Evolutionary conservation across 1,140 invertebrate species (phyloP), one percentile per base, ranked within the genome.

Genomic region (Drosophila bifasciata): DNA sequence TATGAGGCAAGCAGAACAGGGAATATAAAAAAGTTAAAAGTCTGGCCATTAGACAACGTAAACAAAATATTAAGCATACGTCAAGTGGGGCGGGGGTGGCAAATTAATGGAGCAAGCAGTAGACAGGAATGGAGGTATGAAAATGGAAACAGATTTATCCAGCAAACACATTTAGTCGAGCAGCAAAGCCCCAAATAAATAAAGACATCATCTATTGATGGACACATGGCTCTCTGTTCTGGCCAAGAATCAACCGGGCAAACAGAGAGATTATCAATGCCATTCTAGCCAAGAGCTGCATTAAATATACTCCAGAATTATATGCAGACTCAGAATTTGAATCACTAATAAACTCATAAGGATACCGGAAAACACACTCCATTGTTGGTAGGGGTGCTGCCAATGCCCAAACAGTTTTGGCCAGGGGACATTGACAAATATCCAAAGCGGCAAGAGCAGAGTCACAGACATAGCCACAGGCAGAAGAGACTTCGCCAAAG

Each of bases 381-480:
- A 36, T 0, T 36, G 11, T 36, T 36, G 11, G 32, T 13, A 36
- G 11, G 13, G 5, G 15, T 15, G 6, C 21, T 52, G 15, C 13
- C 23, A 49, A 9, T 4, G 48, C 48, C 46, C 13, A 28, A 50
- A 50, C 4, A 13, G 32, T 36, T 21, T n/a, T 50, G 23, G 19
- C 23, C 21, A 4, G 45, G 46, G 41, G 49, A 53, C 70, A 73
- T 73, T 73, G 68, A 73, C 68, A 73, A 72, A 73, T 73, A 73
- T 72, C 46, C 68, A 73, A 72, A 59, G 43, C 50, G 68, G 44
- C 36, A 59, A 28, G 9, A 36, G 11, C 4, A 5, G 11, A 36
- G 28, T 9, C 28, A 32, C n/a, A 28, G 28, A 2, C 2, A 16
- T 16, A 59, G 28, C 9, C 9, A 17, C 11, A 52, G 55, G 19